Evolutionary conservation across 2,888 invertebrate genomes (phyloP), one percentile per base, ranked within the genome.

Genomic region (Eupithecia centaureata): DNA sequence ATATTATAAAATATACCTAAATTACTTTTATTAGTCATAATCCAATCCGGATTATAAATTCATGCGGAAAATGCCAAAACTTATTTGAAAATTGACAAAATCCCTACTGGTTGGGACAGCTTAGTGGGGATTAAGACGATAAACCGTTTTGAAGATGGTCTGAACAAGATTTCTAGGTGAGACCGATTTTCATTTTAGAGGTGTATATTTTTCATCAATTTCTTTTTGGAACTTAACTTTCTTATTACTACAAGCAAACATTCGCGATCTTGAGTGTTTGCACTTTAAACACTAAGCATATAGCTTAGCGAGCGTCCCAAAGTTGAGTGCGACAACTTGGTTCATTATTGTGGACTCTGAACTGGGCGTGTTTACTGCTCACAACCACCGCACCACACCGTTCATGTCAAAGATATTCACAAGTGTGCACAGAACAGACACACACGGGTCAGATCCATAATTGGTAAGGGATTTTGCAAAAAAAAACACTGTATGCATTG

Each of bases 281-380:
- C 42, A 47, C 33, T 30, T n/a, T 28, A 30, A 51, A 35, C 22
- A 42, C 59, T 32, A 38, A 57, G 18, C 52, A 47, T 61, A 72
- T 33, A 64, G 61, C 42, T 68, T 42, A 63, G 54, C 54, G 58
- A 63, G 59, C 32, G 57, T 58, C 54, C 58, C 51, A 59, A 73
- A 73, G 68, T 73, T 71, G 51, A 59, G 47, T 60, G 47, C 30
- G 62, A 47, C 81, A 82, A 83, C 80, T 83, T 82, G 77, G 76
- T 79, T 77, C 79, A 79, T 84, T 82, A 83, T 83, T 82, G 82
- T 78, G 77, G 80, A 78, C 80, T 74, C 80, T 82, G 81, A 82
- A 84, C 80, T 79, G 78, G 74, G 71, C 66, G 74, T 81, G 79
- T 78, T 81, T 80, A 80, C 77, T 77, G 74, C 54, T 71, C 73